Evolutionary conservation across 1,140 invertebrate species (phyloP).

Genomic region (Antheraea mylitta): DNA sequence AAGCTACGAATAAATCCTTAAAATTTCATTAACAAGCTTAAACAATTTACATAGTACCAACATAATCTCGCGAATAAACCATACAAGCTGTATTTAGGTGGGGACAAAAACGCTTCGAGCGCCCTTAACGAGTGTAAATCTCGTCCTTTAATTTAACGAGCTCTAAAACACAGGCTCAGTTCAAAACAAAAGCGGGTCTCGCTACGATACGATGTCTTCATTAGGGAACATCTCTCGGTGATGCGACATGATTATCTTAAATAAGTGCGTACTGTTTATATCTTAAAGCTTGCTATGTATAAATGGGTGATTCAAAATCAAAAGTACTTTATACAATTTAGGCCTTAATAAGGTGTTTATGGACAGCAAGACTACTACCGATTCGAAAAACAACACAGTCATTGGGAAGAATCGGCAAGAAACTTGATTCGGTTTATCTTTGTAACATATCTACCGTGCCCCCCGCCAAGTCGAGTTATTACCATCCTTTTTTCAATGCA

Average conservation of each 20-base stretch:
- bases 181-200: conserved; percentile 47
- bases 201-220: conserved; percentile 34
- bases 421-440: too few relatives aligned
- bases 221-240: conserved; percentile 33
- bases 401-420: too few relatives aligned
- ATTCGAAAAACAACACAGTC: too few relatives aligned
- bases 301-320: too few relatives aligned
- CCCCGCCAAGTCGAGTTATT: too few relatives aligned
- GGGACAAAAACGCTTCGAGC: conserved; percentile 28
- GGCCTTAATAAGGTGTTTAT: too few relatives aligned
- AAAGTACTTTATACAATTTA: too few relatives aligned
- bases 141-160: conserved; percentile 68
- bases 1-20: too few relatives aligned
- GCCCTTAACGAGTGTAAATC: conserved; percentile 53
- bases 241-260: conserved; percentile 4
- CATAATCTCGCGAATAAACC: neutral
- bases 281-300: neutral
- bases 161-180: conserved; percentile 63
- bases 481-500: too few relatives aligned
- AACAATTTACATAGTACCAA: neutral
- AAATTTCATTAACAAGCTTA: neutral
- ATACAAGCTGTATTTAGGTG: neutral
- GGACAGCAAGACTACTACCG: too few relatives aligned
- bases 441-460: too few relatives aligned
- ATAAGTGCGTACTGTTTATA: neutral